Base-by-base conservation (phyloP, 2,797 vertebrate genomes). In the Florisuga fusca region DNA sequence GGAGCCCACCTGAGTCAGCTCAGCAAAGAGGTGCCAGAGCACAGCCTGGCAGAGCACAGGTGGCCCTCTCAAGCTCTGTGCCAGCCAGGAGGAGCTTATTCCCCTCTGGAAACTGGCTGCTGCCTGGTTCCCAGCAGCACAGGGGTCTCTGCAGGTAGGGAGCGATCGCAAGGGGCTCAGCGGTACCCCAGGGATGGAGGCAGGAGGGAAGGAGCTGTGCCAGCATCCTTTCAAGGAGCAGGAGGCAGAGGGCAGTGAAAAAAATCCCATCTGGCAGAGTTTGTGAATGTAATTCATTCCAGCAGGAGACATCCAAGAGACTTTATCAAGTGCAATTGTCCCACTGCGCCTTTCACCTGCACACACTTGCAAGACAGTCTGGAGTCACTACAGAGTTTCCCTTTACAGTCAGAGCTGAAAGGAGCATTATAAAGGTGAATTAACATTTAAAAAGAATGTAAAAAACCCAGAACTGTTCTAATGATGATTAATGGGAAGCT, bases 391-490 rank as follows among this genome's bases (percentile, higher is more conserved):
- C 81, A 92, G 95, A 96, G 93, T 96, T 89, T 92, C 93, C 94
- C 95, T 96, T 97, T 96, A 92, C 94, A 96, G 95, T 96, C 97
- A 87, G 92, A 96, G 97, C 97, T 97, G 96, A 97, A 97, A 97
- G 97, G 94, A 96, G 96, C 96, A 96, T 96, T 97, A 95, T 94
- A 97, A 97, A 98, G 97, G 96, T 97, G 97, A 98, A 98, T 98
- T 98, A 98, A 98, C 97, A 98, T 98, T 98, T 98, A 58, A 97
- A 98, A 98, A 97, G 98, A 94, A 96, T 94, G 96, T 97, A 97
- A 97, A 98, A 98, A 97, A 84, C 97, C 97, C 97, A 83, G 97
- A 97, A 96, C 97, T 96, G 94, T 95, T 97, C 97, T 98, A 97
- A 97, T 97, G 97, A 97, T 98, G 96, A 98, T 97, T 97, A 98